A percentile compares a stretch with the other conserved stretches of the same genome.
Conservation (phyloP, 2,797 vertebrate species). For the Poeciliopsis infans region DNA sequence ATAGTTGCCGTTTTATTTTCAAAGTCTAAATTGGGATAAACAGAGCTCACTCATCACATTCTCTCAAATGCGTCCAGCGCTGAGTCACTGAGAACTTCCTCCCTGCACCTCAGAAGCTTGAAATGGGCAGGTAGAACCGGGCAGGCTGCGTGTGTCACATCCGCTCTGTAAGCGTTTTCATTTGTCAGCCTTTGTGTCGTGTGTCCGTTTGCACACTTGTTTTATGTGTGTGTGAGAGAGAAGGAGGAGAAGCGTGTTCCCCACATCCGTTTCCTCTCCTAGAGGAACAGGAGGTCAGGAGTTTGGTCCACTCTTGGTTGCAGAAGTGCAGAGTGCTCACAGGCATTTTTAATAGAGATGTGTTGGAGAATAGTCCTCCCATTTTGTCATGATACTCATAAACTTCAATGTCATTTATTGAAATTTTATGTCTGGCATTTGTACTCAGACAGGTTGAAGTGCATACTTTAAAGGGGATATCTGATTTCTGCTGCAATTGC, state of each 20-base stretch:
- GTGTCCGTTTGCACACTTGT: slow-evolving; percentile 35
- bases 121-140: slow-evolving; percentile 32
- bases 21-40: not conserved
- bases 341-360: slow-evolving; percentile 7
- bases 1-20: not conserved
- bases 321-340: not conserved
- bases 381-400: not conserved
- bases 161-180: slow-evolving; percentile 30
- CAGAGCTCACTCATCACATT: not conserved
- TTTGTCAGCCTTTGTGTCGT: slow-evolving; percentile 17
- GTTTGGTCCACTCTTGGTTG: slow-evolving; percentile 41
- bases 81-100: slow-evolving; percentile 1
- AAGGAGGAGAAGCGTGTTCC: slow-evolving; percentile 14
- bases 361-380: not conserved
- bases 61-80: not conserved
- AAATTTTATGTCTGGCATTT: not conserved
- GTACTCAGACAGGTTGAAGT: not conserved
- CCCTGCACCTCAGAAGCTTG: slow-evolving; percentile 11
- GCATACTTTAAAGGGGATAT: too few species aligned
- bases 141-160: slow-evolving; percentile 12
- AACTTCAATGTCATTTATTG: not conserved
- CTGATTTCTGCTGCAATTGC: not conserved
- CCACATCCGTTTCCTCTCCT: slow-evolving; percentile 67
- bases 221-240: slow-evolving; percentile 12
- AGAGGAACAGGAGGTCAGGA: slow-evolving; percentile 61